Evolutionary conservation across 30 jellyfish, hydroid and myxozoan genomes (phyloP), one percentile per base, ranked within the genome.

Genomic region (Aurelia sp.): DNA sequence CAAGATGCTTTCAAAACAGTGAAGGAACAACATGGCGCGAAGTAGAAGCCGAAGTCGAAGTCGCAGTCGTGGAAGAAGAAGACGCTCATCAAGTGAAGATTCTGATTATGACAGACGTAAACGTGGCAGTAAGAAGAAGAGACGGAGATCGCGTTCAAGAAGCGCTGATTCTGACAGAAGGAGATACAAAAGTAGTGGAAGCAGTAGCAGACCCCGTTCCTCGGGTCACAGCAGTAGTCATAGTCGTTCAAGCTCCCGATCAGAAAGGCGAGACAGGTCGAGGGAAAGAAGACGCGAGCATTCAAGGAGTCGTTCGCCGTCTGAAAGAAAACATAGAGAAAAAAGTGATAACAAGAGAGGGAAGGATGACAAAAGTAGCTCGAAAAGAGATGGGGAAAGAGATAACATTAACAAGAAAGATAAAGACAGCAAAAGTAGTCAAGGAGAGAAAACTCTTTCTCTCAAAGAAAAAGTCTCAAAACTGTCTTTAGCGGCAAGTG

Each of bases 11-110:
- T 44, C 55, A 12, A 44, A 44, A 37, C 9, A 44, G 55, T 44
- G 55, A 44, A 44, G 55, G 15, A 44, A 16, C 64, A 84, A 84
- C 30, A 84, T 84, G 93, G 87, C 93, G 93, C 93, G 93, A 22
- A 84, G 93, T 53, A 71, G 93, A 51, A 84, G 87, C 21, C 67
- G 92, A n/a, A 83, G 87, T 40, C 67, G 92, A n/a, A 83, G 92
- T 81, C 80, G 92, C 4, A 76, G 62, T 20, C 31, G 86, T 47
- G 64, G 82, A 44, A 61, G 93, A 60, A 72, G 87, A 72, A 41
- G 35, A 15, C 68, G 37, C 20, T 69, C 87, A 4, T 84, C 93
- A n/a, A 84, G 93, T 50, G 93, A 61, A 40, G 93, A 84, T 15
- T 84, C 93, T 21, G 93, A 84, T 40, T 63, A 71, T n/a, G 92